These are phyloP conservation scores for Cirrhinus molitorella DNA, from an alignment of 2,797 vertebrate genomes.

Conservation along the genomic window DNA sequence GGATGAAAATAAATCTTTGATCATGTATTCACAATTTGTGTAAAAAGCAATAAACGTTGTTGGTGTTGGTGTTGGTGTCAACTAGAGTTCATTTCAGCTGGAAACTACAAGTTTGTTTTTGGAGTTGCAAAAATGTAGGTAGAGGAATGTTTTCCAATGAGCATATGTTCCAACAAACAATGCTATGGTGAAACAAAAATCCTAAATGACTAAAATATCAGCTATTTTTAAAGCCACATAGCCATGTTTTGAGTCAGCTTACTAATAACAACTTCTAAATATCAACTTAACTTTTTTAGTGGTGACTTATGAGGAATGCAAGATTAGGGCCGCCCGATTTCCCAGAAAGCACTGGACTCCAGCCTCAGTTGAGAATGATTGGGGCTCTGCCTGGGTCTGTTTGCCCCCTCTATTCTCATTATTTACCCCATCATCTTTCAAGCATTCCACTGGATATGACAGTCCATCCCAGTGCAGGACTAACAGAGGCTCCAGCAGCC, in stretches of 20 bases:
- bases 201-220: background rate
- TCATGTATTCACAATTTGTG: background rate
- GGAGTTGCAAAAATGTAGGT: background rate
- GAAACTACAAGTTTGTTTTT: background rate
- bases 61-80: background rate
- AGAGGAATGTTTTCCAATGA: background rate
- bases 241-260: background rate
- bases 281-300: background rate
- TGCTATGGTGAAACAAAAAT: background rate
- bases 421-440: constrained; percentile 46
- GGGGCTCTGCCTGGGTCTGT: constrained; percentile 25
- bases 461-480: constrained; percentile 39
- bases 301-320: background rate
- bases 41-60: background rate
- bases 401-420: constrained; percentile 44
- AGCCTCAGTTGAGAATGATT: constrained; percentile 13
- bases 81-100: background rate
- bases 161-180: background rate
- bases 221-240: background rate
- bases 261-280: background rate
- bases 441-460: constrained; percentile 42
- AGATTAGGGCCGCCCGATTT: background rate
- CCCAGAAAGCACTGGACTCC: background rate
- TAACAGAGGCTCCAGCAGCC: constrained; percentile 35
- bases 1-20: background rate